Base-by-base conservation (phyloP, 2,797 vertebrate species). In the Sitta carolinensis region DNA sequence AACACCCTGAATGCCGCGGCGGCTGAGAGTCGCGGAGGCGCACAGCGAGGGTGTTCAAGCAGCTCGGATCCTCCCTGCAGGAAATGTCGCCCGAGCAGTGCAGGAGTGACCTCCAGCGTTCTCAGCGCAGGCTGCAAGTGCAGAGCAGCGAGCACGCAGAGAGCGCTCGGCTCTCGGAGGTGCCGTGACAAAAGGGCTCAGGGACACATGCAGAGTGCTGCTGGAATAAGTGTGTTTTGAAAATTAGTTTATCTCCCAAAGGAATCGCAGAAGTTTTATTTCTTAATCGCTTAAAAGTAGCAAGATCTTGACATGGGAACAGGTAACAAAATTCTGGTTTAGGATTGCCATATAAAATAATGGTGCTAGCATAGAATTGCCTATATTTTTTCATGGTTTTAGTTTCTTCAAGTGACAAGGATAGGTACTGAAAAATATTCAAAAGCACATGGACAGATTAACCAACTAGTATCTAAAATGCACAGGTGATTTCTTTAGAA, bases 81-180 rank as follows among this genome's bases (percentile, higher is more conserved):
- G 20, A 50, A 40, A n/a, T 16, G 29, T 16, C 42, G 8, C 14
- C 77, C 73, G 36, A 47, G 75, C 81, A 18, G 23, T n/a, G 59
- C 64, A 93, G 91, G n/a, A 76, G 74, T 43, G 97, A 84, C 96
- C 94, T 81, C 96, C 85, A 87, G 95, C 9, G 97, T 90, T 76
- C 18, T 3, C 63, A 40, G 13, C 57, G 42, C 25, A 50, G 63
- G 54, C 34, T 97, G 93, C 95, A 93, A 40, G 57, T 11, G 22
- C 47, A 7, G 5, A 4, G 40, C 40, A 40, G 40, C 14, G 40
- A 40, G 29, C 3, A 38, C 52, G 43, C 34, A 22, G 11, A 17
- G 43, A 16, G 32, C 61, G 30, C 47, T 15, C 45, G 63, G 48
- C 55, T 10, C 54, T n/a, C 25, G 2, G 4, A 1, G 13, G 4